A percentile compares a stretch with the other conserved stretches of the same genome.
phyloP scores from a whole-genome alignment of 1,140 invertebrate species.

The Diorhabda carinulata region DNA sequence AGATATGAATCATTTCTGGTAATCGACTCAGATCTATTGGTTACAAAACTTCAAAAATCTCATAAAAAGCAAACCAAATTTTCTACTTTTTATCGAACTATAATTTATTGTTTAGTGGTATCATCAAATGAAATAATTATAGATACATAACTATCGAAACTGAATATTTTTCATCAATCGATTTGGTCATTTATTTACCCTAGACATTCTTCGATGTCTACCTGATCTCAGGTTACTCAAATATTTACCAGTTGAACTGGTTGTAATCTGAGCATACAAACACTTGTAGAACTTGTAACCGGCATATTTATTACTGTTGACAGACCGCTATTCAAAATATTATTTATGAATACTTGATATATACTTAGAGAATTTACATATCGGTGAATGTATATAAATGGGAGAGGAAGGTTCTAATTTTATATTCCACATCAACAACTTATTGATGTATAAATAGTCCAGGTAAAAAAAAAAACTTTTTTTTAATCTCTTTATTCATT shows the following conservation, averaged over 20 bases:
- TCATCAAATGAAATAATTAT: no score
- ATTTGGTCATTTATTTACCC: neutral
- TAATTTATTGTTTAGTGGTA: no score
- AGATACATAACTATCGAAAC: no score
- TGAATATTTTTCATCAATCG: no score
- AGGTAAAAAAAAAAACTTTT: neutral
- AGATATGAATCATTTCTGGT: no score
- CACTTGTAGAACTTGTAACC: conserved; percentile 35
- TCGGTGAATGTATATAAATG: conserved; percentile 5
- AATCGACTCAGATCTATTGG: no score
- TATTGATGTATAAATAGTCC: conserved; percentile 7
- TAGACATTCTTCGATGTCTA: conserved; percentile 17
- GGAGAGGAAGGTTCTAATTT: conserved; percentile 18
- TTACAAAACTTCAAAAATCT: no score
- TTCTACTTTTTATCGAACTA: no score
- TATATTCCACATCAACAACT: conserved; percentile 16
- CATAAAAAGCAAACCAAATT: no score
- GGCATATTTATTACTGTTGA: conserved; percentile 37
- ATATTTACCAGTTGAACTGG: conserved; percentile 32
- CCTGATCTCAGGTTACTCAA: conserved; percentile 29
- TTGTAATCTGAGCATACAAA: conserved; percentile 39
- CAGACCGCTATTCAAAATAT: conserved; percentile 29
- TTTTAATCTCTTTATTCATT: no score
- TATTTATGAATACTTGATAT: conserved; percentile 26
- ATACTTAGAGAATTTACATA: conserved; percentile 21